Evolutionary conservation across 2,797 vertebrate species (phyloP), one percentile per base, ranked within the genome.

Genomic region (Pseudochaenichthys georgianus): DNA sequence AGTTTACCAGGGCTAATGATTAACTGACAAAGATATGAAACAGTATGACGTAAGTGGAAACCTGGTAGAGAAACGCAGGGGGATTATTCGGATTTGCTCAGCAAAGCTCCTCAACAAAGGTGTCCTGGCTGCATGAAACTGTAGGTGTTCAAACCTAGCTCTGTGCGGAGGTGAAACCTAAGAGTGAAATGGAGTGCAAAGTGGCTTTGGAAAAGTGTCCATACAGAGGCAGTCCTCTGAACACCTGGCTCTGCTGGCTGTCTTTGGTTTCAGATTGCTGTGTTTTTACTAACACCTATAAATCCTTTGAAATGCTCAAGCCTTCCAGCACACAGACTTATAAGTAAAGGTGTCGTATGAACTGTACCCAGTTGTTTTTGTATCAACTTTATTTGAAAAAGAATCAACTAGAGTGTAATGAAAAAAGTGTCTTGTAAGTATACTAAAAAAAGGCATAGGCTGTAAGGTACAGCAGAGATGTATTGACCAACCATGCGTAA

Each of bases 61-160:
- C 79, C 75, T 81, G 88, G 53, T 67, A 81, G 82, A 89, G 83
- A 89, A 88, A 92, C 87, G 78, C 73, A 70, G 73, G 75, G 75
- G 91, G 91, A 92, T 92, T 92, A 92, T 63, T 73, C 16, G 89
- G 92, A 92, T 94, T 93, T 93, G 89, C 88, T 92, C 45, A 87
- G 89, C 82, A 93, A 92, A 92, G 91, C 89, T 91, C 73, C 62
- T 88, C 85, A 80, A 91, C 87, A 93, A 88, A 93, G 85, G 86
- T 87, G 82, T 81, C 75, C 81, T 74, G 78, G 68, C 79, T 78
- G 84, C 69, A 70, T 81, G 78, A 88, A 84, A 85, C 84, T 74
- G 71, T 77, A 82, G 80, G 82, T 73, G 82, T 78, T 82, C 84
- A 77, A 61, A 60, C 82, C 50, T 4, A 7, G 78, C 71, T 75